These are phyloP conservation scores for Autographa pulchrina DNA, from an alignment of 2,888 invertebrate species.

Conservation along the genomic window DNA sequence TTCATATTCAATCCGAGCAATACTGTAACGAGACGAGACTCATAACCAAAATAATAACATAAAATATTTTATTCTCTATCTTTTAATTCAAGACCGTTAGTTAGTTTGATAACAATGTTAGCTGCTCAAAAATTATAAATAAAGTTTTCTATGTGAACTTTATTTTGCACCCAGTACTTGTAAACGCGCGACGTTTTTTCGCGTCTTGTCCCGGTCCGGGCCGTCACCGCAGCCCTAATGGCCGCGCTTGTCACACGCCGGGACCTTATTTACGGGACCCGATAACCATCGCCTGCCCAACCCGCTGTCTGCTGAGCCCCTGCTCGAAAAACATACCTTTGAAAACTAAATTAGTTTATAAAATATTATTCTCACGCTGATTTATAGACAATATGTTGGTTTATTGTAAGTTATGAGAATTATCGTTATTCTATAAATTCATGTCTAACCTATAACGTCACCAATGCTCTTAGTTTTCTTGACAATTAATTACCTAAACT, in stretches of 20 bases:
- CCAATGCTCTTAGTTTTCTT: neutral
- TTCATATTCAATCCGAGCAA: no score
- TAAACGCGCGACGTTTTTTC: slow-evolving; percentile 41
- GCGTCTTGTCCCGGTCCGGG: slow-evolving; percentile 43
- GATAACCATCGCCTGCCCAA: slow-evolving; percentile 76
- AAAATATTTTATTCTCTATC: no score
- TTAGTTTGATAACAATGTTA: no score
- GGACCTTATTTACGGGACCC: slow-evolving; percentile 79
- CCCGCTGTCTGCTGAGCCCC: slow-evolving; percentile 35
- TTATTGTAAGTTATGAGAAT: neutral
- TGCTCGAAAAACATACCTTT: slow-evolving; percentile 36
- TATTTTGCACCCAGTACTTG: slow-evolving; percentile 41
- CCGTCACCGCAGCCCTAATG: slow-evolving; percentile 75
- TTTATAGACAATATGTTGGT: slow-evolving; percentile 33
- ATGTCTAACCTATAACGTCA: neutral
- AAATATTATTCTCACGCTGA: slow-evolving; percentile 35
- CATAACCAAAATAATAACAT: no score
- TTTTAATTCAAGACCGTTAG: no score
- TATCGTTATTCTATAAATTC: neutral
- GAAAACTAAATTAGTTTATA: slow-evolving; percentile 46
- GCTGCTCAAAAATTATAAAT: no score
- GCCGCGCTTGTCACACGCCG: slow-evolving; percentile 79
- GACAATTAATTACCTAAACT: neutral
- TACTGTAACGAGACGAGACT: no score
- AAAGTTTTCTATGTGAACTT: no score